These are phyloP conservation scores for Acronicta aceris DNA, from an alignment of 2,888 invertebrate genomes.

Conservation along the genomic window DNA sequence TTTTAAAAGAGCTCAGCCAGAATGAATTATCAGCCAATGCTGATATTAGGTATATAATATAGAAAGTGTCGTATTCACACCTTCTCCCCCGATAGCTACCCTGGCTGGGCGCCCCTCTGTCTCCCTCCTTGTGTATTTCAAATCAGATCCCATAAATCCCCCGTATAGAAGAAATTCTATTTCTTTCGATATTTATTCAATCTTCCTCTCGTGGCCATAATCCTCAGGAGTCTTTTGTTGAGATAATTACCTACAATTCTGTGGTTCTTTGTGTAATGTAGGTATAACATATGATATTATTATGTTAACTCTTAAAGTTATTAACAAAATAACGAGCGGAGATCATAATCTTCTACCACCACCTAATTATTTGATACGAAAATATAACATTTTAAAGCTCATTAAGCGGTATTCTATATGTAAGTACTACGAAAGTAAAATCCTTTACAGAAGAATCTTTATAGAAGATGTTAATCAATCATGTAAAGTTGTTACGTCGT, in stretches of 20 bases:
- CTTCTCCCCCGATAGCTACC: conserved; percentile 59
- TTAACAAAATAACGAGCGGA: conserved; percentile 10
- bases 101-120: conserved; percentile 72
- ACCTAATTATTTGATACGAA: conserved; percentile 13
- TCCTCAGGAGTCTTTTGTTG: conserved; percentile 42
- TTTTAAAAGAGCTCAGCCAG: conserved; percentile 49
- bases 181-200: conserved; percentile 65
- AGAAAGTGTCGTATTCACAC: conserved; percentile 63
- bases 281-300: conserved; percentile 22
- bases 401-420: no score
- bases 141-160: conserved; percentile 76
- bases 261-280: conserved; percentile 17
- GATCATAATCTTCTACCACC: conserved; percentile 5
- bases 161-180: conserved; percentile 54
- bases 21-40: conserved; percentile 58
- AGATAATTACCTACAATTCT: conserved; percentile 38
- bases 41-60: conserved; percentile 53
- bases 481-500: conserved; percentile 37
- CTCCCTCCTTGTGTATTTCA: conserved; percentile 73
- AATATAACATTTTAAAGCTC: conserved; percentile 5
- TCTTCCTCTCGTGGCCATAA: conserved; percentile 47
- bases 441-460: conserved; percentile 4
- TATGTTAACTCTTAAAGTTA: conserved; percentile 28
- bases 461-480: conserved; percentile 38
- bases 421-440: no score